These are phyloP conservation scores for Conus betulinus DNA, from an alignment of 1,140 invertebrate genomes.

Conservation along the genomic window DNA sequence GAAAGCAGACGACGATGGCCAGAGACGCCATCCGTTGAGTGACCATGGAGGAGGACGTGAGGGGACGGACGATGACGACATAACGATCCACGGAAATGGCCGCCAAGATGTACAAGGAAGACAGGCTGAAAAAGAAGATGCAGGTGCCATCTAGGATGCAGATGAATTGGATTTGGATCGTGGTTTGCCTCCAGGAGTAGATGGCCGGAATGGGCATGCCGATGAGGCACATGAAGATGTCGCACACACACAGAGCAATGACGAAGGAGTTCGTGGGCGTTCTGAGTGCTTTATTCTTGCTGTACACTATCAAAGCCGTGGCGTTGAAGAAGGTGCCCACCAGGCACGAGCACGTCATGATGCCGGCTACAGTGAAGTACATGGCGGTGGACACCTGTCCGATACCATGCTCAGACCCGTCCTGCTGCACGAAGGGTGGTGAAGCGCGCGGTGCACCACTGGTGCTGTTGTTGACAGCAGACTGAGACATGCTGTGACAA, in stretches of 20 bases:
- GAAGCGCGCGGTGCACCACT: too few species aligned
- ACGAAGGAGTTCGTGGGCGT: slow-evolving; percentile 51
- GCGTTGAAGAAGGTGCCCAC: slow-evolving; percentile 38
- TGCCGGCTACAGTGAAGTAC: slow-evolving; percentile 12
- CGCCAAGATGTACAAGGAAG: slow-evolving; percentile 44
- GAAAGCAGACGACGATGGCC: slow-evolving; percentile 17
- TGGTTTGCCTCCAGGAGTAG: slow-evolving; percentile 23
- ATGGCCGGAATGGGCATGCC: slow-evolving; percentile 36
- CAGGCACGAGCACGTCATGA: slow-evolving; percentile 36
- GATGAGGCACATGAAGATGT: slow-evolving; percentile 45
- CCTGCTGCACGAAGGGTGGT: too few species aligned
- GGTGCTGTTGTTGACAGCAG: too few species aligned
- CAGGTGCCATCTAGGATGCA: slow-evolving; percentile 40
- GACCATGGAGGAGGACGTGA: slow-evolving; percentile 19
- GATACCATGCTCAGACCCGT: too few species aligned
- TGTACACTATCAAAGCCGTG: slow-evolving; percentile 43
- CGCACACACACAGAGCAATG: slow-evolving; percentile 38
- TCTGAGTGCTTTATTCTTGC: slow-evolving; percentile 49
- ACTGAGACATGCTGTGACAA: too few species aligned
- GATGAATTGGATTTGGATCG: slow-evolving; percentile 1
- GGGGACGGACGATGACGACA: slow-evolving; percentile 49
- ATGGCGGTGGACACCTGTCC: neutral
- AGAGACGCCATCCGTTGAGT: slow-evolving; percentile 32
- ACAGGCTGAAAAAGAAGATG: slow-evolving; percentile 47
- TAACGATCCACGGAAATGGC: slow-evolving; percentile 48